Evolutionary conservation across 1,140 invertebrate species (phyloP).

Genomic region (Aphelinus atriplicis): DNA sequence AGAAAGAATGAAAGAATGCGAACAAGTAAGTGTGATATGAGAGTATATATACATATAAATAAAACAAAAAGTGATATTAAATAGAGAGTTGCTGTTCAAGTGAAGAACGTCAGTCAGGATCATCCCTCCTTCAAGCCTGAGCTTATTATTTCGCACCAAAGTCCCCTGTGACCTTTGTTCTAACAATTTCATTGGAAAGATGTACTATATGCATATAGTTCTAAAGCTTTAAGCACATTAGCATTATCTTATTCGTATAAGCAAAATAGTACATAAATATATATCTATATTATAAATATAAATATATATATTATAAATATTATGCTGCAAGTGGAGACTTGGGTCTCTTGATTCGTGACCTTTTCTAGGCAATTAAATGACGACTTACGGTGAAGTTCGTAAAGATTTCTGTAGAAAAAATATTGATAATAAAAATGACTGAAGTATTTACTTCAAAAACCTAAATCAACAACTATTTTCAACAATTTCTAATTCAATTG

Average conservation of each 20-base stretch:
- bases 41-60: no score
- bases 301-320: slow-evolving; percentile 42
- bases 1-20: no score
- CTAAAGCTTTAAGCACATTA: slow-evolving; percentile 37
- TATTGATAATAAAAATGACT: no score
- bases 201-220: slow-evolving; percentile 42
- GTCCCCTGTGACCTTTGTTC: slow-evolving; percentile 37
- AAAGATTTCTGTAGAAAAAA: slow-evolving; percentile 15
- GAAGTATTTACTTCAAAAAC: no score
- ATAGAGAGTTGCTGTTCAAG: slow-evolving; percentile 29
- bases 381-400: slow-evolving; percentile 30
- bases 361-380: slow-evolving; percentile 22
- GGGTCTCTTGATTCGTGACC: slow-evolving; percentile 19
- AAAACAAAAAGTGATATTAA: slow-evolving; percentile 31
- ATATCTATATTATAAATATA: slow-evolving; percentile 39
- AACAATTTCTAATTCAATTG: no score
- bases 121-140: slow-evolving; percentile 31
- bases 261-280: slow-evolving; percentile 41
- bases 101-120: slow-evolving; percentile 38
- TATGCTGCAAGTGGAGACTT: slow-evolving; percentile 39
- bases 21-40: no score
- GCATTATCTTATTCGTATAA: slow-evolving; percentile 41
- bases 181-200: slow-evolving; percentile 27
- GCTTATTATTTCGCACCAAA: slow-evolving; percentile 42
- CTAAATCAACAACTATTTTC: no score